phyloP scores from a whole-genome alignment of 2,888 invertebrate species.

The Gandaritis pyraliata region DNA sequence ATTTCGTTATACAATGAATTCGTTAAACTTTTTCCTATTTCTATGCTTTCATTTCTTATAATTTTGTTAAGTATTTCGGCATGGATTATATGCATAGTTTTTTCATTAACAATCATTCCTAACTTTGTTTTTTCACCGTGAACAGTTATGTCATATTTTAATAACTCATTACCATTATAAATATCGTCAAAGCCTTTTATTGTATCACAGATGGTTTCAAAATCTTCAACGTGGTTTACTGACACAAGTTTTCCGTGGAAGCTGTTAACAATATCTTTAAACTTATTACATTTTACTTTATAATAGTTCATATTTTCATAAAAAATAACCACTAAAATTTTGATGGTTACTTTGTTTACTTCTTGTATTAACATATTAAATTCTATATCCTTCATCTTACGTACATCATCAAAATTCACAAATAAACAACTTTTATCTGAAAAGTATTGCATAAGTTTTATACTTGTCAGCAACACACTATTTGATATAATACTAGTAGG shows the following conservation, averaged over 20 bases:
- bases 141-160: constrained; percentile 1
- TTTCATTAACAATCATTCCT: not conserved
- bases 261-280: not conserved
- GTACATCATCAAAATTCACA: not conserved
- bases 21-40: not conserved
- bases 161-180: not conserved
- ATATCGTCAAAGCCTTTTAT: constrained; percentile 5
- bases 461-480: constrained; percentile 4
- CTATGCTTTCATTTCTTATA: constrained; percentile 1
- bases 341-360: not conserved
- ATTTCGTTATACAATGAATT: not conserved
- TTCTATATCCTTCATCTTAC: not conserved
- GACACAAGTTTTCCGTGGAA: not conserved
- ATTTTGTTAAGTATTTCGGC: not conserved
- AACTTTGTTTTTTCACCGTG: not conserved
- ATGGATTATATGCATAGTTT: not conserved
- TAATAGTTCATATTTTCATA: not conserved
- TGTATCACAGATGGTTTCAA: not conserved
- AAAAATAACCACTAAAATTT: not conserved
- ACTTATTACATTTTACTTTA: not conserved
- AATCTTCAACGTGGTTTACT: not conserved
- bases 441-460: not conserved
- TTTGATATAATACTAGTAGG: constrained; percentile 1
- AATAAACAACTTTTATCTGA: not conserved
- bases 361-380: not conserved